Conservation (phyloP, 2,113 vertebrate species). For the Rhineura floridana region DNA sequence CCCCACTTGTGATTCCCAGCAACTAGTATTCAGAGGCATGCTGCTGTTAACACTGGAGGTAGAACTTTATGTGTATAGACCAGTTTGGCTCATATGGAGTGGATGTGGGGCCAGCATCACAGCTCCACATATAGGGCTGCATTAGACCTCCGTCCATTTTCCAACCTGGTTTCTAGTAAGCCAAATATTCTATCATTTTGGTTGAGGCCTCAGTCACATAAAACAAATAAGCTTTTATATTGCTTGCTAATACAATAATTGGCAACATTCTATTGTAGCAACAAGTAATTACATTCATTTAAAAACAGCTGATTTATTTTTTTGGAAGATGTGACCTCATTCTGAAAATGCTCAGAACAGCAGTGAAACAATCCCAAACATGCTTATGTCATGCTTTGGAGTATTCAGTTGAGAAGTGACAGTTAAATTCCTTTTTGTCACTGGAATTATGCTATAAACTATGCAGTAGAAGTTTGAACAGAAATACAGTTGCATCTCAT, state of each 20-base stretch:
- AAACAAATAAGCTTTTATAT: background rate
- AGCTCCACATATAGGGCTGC: too few species aligned
- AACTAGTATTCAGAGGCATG: too few species aligned
- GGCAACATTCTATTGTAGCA: constrained; percentile 37
- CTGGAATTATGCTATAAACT: constrained; percentile 34
- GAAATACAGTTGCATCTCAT: background rate
- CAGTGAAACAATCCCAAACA: constrained; percentile 41
- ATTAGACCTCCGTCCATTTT: too few species aligned
- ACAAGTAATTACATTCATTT: constrained; percentile 49
- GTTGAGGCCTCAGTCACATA: background rate
- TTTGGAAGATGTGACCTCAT: constrained; percentile 67
- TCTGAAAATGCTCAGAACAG: constrained; percentile 68
- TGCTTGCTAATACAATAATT: background rate
- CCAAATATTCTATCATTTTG: background rate
- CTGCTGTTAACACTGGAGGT: too few species aligned
- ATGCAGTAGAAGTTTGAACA: constrained; percentile 1
- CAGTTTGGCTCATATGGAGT: too few species aligned
- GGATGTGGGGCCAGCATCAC: too few species aligned
- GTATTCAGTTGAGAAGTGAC: constrained; percentile 40
- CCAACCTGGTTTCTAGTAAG: background rate
- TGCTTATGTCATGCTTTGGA: constrained; percentile 9
- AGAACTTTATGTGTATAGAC: too few species aligned
- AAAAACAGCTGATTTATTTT: constrained; percentile 53
- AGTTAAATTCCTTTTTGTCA: constrained; percentile 8
- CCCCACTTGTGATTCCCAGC: too few species aligned